Evolutionary conservation across 2,888 invertebrate genomes (phyloP).

Genomic region (Tenthredo scrophulariae): DNA sequence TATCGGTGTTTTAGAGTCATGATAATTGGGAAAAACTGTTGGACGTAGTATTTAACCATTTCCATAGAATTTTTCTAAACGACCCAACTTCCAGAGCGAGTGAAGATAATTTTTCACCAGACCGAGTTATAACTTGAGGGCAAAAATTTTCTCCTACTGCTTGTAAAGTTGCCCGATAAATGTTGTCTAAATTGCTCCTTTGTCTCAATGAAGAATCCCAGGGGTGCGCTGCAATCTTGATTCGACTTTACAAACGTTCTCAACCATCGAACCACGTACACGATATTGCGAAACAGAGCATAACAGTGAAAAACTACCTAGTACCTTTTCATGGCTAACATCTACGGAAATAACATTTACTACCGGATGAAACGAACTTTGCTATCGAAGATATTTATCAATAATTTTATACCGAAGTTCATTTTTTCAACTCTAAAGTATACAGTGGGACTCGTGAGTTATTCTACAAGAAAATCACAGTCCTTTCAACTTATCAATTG

Average conservation of each 20-base stretch:
- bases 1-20: constrained; percentile 36
- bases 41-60: constrained; percentile 38
- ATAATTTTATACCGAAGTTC: background rate
- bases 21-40: constrained; percentile 33
- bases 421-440: background rate
- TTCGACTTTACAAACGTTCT: constrained; percentile 47
- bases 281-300: constrained; percentile 24
- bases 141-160: constrained; percentile 12
- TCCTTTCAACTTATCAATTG: background rate
- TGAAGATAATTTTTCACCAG: constrained; percentile 48
- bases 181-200: constrained; percentile 49
- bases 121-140: constrained; percentile 25
- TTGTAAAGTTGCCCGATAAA: constrained; percentile 44
- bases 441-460: background rate
- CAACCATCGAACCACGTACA: constrained; percentile 34
- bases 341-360: constrained; percentile 10
- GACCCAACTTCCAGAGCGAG: constrained; percentile 28
- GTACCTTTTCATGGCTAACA: background rate
- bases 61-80: constrained; percentile 39
- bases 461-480: background rate
- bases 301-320: constrained; percentile 13
- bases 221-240: constrained; percentile 42
- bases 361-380: background rate
- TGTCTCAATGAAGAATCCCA: constrained; percentile 51
- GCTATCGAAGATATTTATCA: constrained; percentile 4